Evolutionary conservation across 2,797 vertebrate species (phyloP).

Genomic region (Helostoma temminkii): DNA sequence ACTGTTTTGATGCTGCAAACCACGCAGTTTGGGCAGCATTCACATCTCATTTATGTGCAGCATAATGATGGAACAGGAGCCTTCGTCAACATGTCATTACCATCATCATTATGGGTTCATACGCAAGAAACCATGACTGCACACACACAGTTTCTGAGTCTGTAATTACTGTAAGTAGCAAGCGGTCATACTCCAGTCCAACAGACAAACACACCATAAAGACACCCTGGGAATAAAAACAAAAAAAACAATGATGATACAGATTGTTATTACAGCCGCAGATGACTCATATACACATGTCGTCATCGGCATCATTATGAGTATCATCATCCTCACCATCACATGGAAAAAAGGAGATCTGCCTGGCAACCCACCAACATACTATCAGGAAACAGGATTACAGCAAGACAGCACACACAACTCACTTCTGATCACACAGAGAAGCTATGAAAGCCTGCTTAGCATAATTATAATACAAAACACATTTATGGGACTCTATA

Average conservation of each 20-base stretch:
- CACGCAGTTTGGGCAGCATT: conserved; percentile 23
- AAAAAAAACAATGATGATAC: conserved; percentile 27
- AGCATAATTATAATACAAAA: not conserved
- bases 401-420: not conserved
- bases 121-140: conserved; percentile 17
- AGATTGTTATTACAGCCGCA: conserved; percentile 42
- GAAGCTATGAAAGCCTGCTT: not conserved
- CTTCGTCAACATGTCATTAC: conserved; percentile 60
- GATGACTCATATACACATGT: conserved; percentile 43
- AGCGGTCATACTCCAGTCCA: conserved; percentile 15
- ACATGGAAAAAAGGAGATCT: conserved; percentile 13
- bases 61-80: conserved; percentile 48
- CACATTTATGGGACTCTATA: not conserved
- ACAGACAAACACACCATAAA: conserved; percentile 35
- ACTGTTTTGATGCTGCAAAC: conserved; percentile 34
- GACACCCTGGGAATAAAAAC: conserved; percentile 36
- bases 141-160: conserved; percentile 27
- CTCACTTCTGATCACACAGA: conserved; percentile 3
- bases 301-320: conserved; percentile 28
- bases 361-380: not conserved
- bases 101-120: conserved; percentile 49
- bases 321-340: conserved; percentile 10
- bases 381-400: conserved; percentile 4
- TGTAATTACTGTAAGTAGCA: conserved; percentile 57
- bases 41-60: conserved; percentile 42